phyloP scores from a whole-genome alignment of 2,888 invertebrate species.

The Drosophila kuntzei region DNA sequence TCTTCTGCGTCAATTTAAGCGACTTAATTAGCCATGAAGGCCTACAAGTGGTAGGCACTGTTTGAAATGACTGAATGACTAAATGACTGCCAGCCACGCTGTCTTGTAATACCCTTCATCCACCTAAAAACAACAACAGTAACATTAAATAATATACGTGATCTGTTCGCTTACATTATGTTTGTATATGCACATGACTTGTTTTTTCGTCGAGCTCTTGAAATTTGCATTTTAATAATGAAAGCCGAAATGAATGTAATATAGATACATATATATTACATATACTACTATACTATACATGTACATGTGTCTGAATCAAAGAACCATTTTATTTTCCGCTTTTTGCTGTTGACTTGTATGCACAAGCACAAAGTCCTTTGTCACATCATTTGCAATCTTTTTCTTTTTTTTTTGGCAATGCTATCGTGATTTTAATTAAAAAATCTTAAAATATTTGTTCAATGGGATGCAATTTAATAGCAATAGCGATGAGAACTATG shows the following conservation, averaged over 20 bases:
- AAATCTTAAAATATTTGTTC: constrained; percentile 2
- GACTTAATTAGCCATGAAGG: constrained; percentile 80
- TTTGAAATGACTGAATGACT: constrained; percentile 33
- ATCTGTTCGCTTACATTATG: constrained; percentile 12
- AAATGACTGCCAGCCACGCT: constrained; percentile 19
- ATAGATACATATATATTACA: not conserved
- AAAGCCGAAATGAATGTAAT: constrained; percentile 19
- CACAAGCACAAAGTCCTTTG: constrained; percentile 6
- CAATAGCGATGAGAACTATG: not conserved
- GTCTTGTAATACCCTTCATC: constrained; percentile 26
- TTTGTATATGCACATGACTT: not conserved
- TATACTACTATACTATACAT: too few relatives aligned
- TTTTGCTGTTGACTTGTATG: not conserved
- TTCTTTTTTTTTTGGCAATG: not conserved
- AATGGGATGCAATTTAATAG: not conserved
- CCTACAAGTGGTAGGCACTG: constrained; percentile 62
- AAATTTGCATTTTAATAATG: constrained; percentile 26
- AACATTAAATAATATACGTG: constrained; percentile 1
- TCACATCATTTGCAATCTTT: constrained; percentile 11
- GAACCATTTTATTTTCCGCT: constrained; percentile 1
- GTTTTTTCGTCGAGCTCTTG: not conserved
- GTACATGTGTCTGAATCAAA: too few relatives aligned
- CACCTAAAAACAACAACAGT: not conserved
- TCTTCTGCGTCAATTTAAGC: constrained; percentile 69
- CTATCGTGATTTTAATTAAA: constrained; percentile 25